These are phyloP conservation scores for Ceryle rudis DNA, from an alignment of 2,797 vertebrate species.

Conservation along the genomic window DNA sequence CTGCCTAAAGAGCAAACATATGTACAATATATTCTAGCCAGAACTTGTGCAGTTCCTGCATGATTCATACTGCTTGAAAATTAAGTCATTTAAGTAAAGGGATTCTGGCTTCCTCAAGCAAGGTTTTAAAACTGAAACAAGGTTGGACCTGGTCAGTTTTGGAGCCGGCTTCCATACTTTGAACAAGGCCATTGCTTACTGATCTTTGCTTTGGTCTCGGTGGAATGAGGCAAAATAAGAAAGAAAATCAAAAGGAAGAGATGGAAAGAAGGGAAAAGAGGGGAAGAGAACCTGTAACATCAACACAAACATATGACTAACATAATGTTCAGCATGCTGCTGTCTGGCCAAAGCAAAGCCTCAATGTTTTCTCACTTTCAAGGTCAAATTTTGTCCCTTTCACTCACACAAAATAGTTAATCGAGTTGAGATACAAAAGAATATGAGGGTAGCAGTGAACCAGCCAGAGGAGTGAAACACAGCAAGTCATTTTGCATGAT, in stretches of 20 bases:
- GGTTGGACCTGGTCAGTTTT: neutral
- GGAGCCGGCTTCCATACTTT: neutral
- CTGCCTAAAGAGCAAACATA: constrained; percentile 53
- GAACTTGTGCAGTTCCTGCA: neutral
- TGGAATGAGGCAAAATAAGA: neutral
- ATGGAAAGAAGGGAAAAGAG: neutral
- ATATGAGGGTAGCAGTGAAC: neutral
- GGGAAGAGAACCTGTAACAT: neutral
- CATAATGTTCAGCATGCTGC: neutral
- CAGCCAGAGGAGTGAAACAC: neutral
- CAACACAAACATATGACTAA: neutral
- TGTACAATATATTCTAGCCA: constrained; percentile 22
- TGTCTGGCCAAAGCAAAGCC: neutral
- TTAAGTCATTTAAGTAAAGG: constrained; percentile 33
- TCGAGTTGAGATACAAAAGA: neutral
- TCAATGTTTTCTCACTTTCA: neutral
- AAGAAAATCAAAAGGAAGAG: neutral
- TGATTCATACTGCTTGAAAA: constrained; percentile 59
- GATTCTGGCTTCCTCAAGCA: constrained; percentile 22
- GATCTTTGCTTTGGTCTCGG: neutral
- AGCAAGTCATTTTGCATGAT: neutral
- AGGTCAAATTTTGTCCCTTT: neutral
- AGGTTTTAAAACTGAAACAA: constrained; percentile 26
- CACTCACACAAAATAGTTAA: neutral
- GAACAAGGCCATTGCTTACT: neutral